Conservation (phyloP, 2,113 vertebrate species). For the Centrocercus urophasianus region DNA sequence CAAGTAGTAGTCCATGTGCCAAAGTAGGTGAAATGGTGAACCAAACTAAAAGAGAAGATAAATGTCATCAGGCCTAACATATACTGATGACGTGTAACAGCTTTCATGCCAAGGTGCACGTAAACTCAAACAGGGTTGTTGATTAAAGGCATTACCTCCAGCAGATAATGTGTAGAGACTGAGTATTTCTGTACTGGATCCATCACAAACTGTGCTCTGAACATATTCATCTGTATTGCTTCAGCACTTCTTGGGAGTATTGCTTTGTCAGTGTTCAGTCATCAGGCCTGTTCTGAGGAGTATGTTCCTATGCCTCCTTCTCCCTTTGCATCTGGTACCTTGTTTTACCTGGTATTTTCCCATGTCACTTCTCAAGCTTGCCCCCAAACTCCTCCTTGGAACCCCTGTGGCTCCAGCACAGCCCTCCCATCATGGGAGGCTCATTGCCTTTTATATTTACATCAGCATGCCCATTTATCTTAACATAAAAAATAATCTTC, state of each 20-base stretch:
- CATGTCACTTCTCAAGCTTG: background rate
- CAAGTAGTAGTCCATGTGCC: background rate
- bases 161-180: background rate
- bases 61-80: background rate
- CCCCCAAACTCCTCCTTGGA: background rate
- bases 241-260: rapidly evolving
- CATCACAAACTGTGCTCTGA: background rate
- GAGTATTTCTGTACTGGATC: background rate
- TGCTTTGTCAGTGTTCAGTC: background rate
- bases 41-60: background rate
- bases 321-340: background rate
- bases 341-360: background rate
- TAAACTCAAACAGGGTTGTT: background rate
- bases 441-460: no score
- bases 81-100: background rate
- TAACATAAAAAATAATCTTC: no score
- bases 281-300: background rate
- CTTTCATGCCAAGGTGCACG: background rate
- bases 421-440: background rate
- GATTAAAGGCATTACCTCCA: background rate
- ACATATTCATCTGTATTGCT: background rate
- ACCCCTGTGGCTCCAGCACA: rapidly evolving
- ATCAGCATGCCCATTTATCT: no score
- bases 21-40: background rate
- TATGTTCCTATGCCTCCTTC: background rate